Evolutionary conservation across 2,113 vertebrate species (phyloP).

Genomic region (Tychaedon coryphoeus): DNA sequence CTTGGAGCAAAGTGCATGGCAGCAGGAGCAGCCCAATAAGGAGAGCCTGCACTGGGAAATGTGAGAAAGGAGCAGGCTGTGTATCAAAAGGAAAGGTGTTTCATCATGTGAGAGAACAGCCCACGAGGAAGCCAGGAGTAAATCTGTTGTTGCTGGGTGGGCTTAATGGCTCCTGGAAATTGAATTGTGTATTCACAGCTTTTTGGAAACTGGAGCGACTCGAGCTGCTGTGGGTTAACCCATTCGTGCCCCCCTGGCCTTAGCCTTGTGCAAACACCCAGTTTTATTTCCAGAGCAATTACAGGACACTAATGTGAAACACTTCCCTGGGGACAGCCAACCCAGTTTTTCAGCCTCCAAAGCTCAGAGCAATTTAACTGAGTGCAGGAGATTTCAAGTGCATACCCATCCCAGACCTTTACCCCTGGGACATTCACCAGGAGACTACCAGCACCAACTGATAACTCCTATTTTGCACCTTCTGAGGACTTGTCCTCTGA

Average conservation of each 20-base stretch:
- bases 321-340: neutral
- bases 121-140: neutral
- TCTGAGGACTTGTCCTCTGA: neutral
- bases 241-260: neutral
- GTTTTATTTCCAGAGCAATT: neutral
- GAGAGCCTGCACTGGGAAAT: neutral
- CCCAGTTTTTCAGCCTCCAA: conserved; percentile 3
- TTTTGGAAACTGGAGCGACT: neutral
- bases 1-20: neutral
- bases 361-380: conserved; percentile 42
- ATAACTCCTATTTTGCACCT: neutral
- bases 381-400: neutral
- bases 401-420: neutral
- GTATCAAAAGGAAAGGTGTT: neutral
- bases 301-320: conserved; percentile 23
- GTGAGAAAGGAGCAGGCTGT: neutral
- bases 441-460: neutral
- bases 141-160: neutral
- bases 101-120: neutral
- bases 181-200: neutral
- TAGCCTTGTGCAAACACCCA: neutral
- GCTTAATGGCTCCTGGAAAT: neutral
- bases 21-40: neutral
- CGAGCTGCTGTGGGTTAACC: conserved; percentile 28
- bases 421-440: neutral